Base-by-base conservation (phyloP, 2,113 vertebrate species). In the Pristiophorus japonicus region DNA sequence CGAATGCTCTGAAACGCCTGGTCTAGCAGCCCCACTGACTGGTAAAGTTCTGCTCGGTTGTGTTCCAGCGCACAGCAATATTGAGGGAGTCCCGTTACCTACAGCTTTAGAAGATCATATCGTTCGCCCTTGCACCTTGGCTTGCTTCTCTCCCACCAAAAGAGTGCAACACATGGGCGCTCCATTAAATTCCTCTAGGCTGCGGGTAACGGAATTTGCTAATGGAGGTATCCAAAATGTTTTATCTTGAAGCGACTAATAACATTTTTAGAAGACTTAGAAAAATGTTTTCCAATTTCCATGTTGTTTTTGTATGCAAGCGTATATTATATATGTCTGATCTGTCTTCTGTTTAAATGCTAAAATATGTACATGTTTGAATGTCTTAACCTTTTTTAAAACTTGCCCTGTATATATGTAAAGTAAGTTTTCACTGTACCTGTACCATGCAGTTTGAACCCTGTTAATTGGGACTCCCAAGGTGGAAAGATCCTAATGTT, bases 401-500 rank as follows among this genome's bases (percentile, higher is more conserved):
- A 63, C 20, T 92, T 63, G 16, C 16, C 88, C 34, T 92, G 88
- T 92, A 20, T 62, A 59, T 62, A 20, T 91, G 34, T n/a, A 62
- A 91, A 91, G 59, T 91, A 38, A 92, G 85, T 62, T 10, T 92
- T 92, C n/a, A 63, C 6, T 92, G 18, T 92, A 92, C 30, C 7
- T 92, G 34, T 92, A 42, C 18, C n/a, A n/a, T 63, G 59, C 59
- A 91, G 88, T 63, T 51, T 63, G 59, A 92, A 63, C n/a, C 59
- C 59, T 92, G 88, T 63, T 92, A 92, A 92, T 92, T 63, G 88
- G 88, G 88, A 92, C 88, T 42, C 7, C 59, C 59, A 38, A 38
- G 34, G 18, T 16, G 84, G 45, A 87, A 55, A 87, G 51, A 16
- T 81, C 75, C n/a, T 81, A 51, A 51, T 87, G 47, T 51, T 87